Percentiles rank a stretch among this genome's conserved stretches.
Evolutionary conservation across 2,113 vertebrate genomes (phyloP).

Genomic region (Benitochromis conjunctus): DNA sequence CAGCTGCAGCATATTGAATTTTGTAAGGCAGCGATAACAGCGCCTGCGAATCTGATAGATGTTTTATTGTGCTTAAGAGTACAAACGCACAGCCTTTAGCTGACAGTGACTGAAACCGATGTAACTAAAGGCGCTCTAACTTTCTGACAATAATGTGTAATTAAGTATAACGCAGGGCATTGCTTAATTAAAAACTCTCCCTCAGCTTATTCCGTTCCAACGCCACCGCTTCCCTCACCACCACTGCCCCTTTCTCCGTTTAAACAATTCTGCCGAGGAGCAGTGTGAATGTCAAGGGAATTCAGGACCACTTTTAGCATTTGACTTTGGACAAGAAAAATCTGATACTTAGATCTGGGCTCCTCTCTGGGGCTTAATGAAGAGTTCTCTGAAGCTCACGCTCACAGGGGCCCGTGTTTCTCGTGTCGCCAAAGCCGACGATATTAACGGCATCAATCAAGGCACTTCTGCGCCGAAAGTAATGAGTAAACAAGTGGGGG

Average conservation of each 20-base stretch:
- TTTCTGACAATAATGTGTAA: constrained; percentile 35
- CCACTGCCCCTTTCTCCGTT: constrained; percentile 31
- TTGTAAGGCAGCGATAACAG: background rate
- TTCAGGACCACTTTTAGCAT: constrained; percentile 42
- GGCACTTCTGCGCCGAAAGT: constrained; percentile 46
- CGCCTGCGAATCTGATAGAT: background rate
- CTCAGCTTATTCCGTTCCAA: constrained; percentile 37
- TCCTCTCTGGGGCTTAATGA: constrained; percentile 59
- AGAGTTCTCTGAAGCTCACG: constrained; percentile 63
- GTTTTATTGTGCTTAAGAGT: background rate
- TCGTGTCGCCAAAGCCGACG: constrained; percentile 50
- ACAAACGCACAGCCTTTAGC: background rate
- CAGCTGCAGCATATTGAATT: constrained; percentile 8
- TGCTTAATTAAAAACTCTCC: constrained; percentile 69
- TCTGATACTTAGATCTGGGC: constrained; percentile 70
- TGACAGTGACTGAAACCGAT: constrained; percentile 21
- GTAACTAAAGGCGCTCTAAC: constrained; percentile 22
- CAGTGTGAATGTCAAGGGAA: constrained; percentile 38
- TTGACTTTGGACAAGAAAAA: constrained; percentile 64
- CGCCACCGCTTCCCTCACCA: background rate
- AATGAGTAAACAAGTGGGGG: constrained; percentile 60
- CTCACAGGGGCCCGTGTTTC: constrained; percentile 57
- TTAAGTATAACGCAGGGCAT: constrained; percentile 48
- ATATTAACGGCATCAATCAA: constrained; percentile 73
- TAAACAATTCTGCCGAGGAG: constrained; percentile 49